These are phyloP conservation scores for Betta splendens DNA, from an alignment of 2,797 vertebrate genomes.

Conservation along the genomic window DNA sequence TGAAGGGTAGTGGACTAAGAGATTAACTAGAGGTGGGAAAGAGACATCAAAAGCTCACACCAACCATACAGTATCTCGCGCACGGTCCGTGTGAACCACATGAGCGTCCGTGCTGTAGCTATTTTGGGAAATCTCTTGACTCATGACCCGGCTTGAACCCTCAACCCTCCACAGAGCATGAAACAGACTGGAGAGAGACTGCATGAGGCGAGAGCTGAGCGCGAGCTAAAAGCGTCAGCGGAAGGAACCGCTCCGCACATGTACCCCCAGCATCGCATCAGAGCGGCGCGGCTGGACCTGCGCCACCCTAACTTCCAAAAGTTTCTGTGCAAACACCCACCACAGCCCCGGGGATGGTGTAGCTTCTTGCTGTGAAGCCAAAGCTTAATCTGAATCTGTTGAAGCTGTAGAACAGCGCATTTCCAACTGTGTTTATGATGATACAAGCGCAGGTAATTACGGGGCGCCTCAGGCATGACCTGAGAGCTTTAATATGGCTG, in stretches of 20 bases:
- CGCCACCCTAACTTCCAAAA: constrained; percentile 31
- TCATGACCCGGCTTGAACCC: constrained; percentile 37
- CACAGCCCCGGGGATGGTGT: constrained; percentile 8
- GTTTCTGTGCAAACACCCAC: constrained; percentile 41
- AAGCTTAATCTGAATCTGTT: constrained; percentile 18
- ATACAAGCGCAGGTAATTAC: constrained; percentile 41
- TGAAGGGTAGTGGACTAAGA: constrained; percentile 35
- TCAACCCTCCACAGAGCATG: constrained; percentile 46
- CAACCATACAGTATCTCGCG: background rate
- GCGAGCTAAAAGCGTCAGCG: constrained; percentile 55
- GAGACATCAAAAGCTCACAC: background rate
- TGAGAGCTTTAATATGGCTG: constrained; percentile 25
- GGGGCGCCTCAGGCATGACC: constrained; percentile 29
- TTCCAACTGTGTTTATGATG: constrained; percentile 7
- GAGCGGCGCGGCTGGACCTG: constrained; percentile 28
- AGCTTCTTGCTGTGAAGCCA: constrained; percentile 9
- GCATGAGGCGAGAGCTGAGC: constrained; percentile 26
- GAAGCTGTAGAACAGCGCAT: constrained; percentile 18
- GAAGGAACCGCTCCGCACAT: constrained; percentile 38
- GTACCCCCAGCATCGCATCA: constrained; percentile 11
- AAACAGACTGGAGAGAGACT: constrained; percentile 31
- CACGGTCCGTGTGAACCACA: constrained; percentile 4
- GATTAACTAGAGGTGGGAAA: constrained; percentile 16
- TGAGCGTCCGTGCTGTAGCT: constrained; percentile 3
- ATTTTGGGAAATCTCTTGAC: constrained; percentile 50